Conservation (phyloP, 2,888 invertebrate genomes). For the Diploptera punctata region DNA sequence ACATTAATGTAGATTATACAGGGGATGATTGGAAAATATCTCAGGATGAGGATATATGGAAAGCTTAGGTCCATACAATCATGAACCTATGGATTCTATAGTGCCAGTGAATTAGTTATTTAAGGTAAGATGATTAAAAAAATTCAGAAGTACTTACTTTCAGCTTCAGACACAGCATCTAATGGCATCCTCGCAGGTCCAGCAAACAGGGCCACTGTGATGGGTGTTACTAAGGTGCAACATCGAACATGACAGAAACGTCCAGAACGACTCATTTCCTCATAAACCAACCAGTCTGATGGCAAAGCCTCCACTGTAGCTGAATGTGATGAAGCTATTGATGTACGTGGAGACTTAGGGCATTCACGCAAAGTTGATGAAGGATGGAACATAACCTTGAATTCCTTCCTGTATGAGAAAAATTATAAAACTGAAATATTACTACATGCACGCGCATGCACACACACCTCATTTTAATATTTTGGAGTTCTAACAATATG, state of each 20-base stretch:
- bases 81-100: no score
- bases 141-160: constrained; percentile 49
- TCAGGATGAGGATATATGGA: no score
- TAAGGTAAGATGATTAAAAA: no score
- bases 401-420: constrained; percentile 68
- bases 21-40: no score
- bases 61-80: no score
- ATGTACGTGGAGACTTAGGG: constrained; percentile 49
- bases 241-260: constrained; percentile 75
- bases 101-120: no score
- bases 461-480: no score
- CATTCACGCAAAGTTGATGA: constrained; percentile 63
- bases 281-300: constrained; percentile 86
- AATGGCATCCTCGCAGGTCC: constrained; percentile 71
- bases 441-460: no score
- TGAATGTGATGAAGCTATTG: constrained; percentile 52
- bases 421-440: no score
- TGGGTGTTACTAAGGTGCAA: constrained; percentile 80
- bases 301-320: constrained; percentile 61
- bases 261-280: constrained; percentile 79
- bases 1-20: no score
- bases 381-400: constrained; percentile 67
- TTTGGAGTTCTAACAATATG: no score
- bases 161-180: constrained; percentile 55
- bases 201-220: constrained; percentile 80